Evolutionary conservation across 2,797 vertebrate genomes (phyloP).

Genomic region (Tokudaia muenninki): DNA sequence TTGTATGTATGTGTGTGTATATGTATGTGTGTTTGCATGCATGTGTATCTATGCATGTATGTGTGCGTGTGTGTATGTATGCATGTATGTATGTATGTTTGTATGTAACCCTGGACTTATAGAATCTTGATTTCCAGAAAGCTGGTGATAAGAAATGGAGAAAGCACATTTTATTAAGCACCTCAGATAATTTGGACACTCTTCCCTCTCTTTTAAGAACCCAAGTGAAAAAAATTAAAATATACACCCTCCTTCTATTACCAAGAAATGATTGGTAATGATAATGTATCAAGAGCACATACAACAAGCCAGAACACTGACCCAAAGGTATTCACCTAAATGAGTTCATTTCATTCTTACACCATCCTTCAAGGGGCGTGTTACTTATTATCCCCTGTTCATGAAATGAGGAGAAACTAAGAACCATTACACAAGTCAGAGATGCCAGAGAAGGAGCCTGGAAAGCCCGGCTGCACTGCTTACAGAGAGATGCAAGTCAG

Average conservation of each 20-base stretch:
- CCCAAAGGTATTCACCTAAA: neutral
- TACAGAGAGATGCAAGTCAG: neutral
- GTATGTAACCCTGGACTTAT: neutral
- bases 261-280: neutral
- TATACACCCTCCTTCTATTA: neutral
- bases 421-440: neutral
- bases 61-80: neutral
- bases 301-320: neutral
- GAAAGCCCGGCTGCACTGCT: neutral
- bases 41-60: neutral
- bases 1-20: neutral
- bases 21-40: neutral
- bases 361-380: neutral
- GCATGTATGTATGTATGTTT: neutral
- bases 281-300: neutral
- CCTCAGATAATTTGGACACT: neutral
- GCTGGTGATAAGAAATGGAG: neutral
- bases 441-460: neutral
- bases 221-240: neutral
- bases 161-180: neutral
- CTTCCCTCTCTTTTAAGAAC: neutral
- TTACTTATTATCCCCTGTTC: neutral
- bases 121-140: conserved; percentile 35
- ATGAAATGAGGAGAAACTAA: neutral
- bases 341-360: neutral